A percentile compares a stretch with the other conserved stretches of the same genome.
Conservation (phyloP, 2,113 vertebrate species). For the Cygnus buccinator region DNA sequence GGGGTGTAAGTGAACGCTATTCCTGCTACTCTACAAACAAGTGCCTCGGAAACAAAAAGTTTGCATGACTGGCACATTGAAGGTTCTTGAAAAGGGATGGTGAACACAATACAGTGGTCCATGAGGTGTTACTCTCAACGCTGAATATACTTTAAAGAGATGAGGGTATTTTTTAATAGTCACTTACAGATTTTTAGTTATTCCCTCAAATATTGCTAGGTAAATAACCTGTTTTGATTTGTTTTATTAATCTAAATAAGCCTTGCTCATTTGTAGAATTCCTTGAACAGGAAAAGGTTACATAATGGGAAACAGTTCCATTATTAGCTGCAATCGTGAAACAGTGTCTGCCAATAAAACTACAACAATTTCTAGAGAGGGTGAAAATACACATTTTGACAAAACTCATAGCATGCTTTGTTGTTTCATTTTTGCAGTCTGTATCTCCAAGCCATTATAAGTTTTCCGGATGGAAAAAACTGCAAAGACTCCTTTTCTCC, state of each 20-base stretch:
- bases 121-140: fast-evolving
- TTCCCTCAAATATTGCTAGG: neutral
- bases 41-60: neutral
- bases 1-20: neutral
- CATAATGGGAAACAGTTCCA: neutral
- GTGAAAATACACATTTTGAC: neutral
- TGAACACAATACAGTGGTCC: neutral
- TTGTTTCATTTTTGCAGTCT: neutral
- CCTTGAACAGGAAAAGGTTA: neutral
- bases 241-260: neutral
- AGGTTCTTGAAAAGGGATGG: neutral
- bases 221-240: neutral
- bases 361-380: neutral
- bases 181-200: neutral
- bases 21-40: neutral
- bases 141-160: neutral
- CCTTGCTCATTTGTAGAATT: neutral
- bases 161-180: neutral
- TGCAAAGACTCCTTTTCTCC: neutral
- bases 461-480: neutral
- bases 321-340: neutral
- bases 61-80: fast-evolving
- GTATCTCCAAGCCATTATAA: neutral
- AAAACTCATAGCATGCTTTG: neutral
- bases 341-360: neutral